These are phyloP conservation scores for Netelia melanura DNA, from an alignment of 2,888 invertebrate species.

Conservation along the genomic window DNA sequence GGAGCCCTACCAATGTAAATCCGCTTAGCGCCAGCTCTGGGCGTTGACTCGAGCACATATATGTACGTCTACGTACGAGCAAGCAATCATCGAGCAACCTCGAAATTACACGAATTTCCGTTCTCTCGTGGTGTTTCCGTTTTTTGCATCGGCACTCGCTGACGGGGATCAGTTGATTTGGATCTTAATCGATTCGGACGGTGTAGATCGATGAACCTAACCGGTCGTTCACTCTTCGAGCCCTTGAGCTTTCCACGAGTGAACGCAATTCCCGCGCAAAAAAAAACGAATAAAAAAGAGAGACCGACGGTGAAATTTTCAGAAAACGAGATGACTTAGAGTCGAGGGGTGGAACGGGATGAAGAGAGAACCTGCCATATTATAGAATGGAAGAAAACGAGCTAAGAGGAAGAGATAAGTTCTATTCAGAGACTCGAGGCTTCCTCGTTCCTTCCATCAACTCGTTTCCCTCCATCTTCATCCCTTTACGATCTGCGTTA, in stretches of 20 bases:
- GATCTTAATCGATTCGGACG: no score
- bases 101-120: not conserved
- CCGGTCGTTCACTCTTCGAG: no score
- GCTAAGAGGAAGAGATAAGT: constrained; percentile 20
- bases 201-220: no score
- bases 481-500: constrained; percentile 66
- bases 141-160: not conserved
- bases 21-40: constrained; percentile 11
- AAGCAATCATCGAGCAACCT: not conserved
- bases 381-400: constrained; percentile 5
- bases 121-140: not conserved
- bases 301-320: not conserved
- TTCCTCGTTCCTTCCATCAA: constrained; percentile 6
- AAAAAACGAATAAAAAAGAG: no score
- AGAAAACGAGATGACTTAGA: not conserved
- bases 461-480: constrained; percentile 50
- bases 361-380: not conserved
- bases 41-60: constrained; percentile 1
- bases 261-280: no score
- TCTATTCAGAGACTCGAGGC: constrained; percentile 21
- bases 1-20: constrained; percentile 20
- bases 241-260: no score
- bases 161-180: not conserved
- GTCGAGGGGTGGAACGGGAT: not conserved
- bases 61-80: not conserved